These are phyloP conservation scores for Mactra quadrangularis DNA, from an alignment of 1,140 invertebrate genomes.

Conservation along the genomic window DNA sequence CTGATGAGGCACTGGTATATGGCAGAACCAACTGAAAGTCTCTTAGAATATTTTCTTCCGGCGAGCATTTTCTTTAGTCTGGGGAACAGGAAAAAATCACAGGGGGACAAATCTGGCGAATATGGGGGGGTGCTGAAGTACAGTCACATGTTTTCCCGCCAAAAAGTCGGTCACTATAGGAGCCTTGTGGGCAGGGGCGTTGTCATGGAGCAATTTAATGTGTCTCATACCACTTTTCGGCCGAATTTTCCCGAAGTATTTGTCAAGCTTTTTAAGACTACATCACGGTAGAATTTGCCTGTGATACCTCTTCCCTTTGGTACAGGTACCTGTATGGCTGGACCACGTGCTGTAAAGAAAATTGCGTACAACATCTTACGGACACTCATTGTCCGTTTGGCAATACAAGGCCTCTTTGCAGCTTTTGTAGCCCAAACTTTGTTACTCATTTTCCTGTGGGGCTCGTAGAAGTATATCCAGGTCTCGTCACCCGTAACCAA, in stretches of 20 bases:
- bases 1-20: neutral
- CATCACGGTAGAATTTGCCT: constrained; percentile 4
- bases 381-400: too few species aligned
- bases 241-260: neutral
- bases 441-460: too few species aligned
- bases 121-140: neutral
- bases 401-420: too few species aligned
- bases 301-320: constrained; percentile 1
- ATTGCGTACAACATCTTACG: too few species aligned
- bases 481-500: too few species aligned
- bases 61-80: too few species aligned
- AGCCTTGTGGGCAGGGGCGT: neutral
- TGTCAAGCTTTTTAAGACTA: neutral
- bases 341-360: too few species aligned
- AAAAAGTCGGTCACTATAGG: neutral
- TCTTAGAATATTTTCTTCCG: too few species aligned
- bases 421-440: too few species aligned
- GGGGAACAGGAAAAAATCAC: neutral
- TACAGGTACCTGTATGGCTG: neutral
- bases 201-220: neutral
- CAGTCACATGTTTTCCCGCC: neutral
- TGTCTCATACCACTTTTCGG: neutral
- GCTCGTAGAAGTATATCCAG: too few species aligned
- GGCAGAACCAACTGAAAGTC: neutral
- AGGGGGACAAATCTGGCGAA: neutral